Conservation (phyloP, 2,797 vertebrate genomes). For the Microctenopoma lineatum region DNA sequence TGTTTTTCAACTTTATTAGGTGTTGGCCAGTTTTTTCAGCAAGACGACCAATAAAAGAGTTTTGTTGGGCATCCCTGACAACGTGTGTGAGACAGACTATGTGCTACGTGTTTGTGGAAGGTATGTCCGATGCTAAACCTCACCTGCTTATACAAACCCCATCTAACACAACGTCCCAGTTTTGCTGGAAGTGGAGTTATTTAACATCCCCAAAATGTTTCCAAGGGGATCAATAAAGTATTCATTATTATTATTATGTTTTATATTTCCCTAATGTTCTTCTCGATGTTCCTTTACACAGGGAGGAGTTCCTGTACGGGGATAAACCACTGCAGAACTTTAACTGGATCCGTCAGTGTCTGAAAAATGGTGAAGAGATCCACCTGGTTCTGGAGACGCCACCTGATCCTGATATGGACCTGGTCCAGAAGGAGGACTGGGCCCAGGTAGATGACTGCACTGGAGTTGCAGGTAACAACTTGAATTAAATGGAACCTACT, state of each 20-base stretch:
- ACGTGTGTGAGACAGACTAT: conserved; percentile 88
- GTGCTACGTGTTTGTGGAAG: conserved; percentile 94
- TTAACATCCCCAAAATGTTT: no score
- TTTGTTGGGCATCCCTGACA: conserved; percentile 90
- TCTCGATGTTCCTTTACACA: not conserved
- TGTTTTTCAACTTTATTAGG: conserved; percentile 37
- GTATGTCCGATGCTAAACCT: conserved; percentile 38
- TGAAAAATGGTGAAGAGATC: conserved; percentile 95
- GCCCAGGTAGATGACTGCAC: conserved; percentile 97
- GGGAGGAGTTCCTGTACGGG: conserved; percentile 94
- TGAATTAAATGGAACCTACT: not conserved
- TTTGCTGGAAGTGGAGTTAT: not conserved
- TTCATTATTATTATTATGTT: no score
- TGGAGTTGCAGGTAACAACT: conserved; percentile 84
- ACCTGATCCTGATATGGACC: conserved; percentile 87
- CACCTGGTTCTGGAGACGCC: conserved; percentile 91
- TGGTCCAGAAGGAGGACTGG: conserved; percentile 96
- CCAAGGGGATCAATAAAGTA: no score
- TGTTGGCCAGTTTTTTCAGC: conserved; percentile 85
- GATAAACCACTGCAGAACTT: conserved; percentile 92
- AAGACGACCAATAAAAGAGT: conserved; percentile 93
- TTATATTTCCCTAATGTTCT: not conserved
- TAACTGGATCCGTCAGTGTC: conserved; percentile 94
- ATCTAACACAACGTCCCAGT: no score
- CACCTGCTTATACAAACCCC: not conserved